Evolutionary conservation across 2,797 vertebrate genomes (phyloP).

Genomic region (Epinephelus awoara): DNA sequence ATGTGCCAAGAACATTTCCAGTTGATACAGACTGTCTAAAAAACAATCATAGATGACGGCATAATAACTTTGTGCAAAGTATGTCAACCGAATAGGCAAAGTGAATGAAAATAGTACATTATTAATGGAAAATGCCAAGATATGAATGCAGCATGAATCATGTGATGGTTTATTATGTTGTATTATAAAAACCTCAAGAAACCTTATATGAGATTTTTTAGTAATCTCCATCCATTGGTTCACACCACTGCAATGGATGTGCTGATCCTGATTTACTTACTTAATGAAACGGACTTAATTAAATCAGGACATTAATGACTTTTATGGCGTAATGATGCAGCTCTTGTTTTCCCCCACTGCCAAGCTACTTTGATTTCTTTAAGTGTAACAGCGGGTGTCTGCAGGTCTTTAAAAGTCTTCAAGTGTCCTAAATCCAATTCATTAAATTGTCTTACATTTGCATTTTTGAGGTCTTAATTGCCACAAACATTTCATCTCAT

Average conservation of each 20-base stretch:
- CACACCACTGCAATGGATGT: neutral
- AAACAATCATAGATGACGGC: neutral
- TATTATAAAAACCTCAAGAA: neutral
- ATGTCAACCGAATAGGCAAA: neutral
- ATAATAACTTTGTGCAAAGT: neutral
- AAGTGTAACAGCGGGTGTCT: too few species aligned
- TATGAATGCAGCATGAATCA: neutral
- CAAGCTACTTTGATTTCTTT: neutral
- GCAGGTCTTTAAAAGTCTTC: too few species aligned
- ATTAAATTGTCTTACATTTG: too few species aligned
- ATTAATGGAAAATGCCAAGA: slow-evolving; percentile 1
- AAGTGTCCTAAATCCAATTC: too few species aligned
- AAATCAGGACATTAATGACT: slow-evolving; percentile 16
- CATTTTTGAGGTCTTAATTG: too few species aligned
- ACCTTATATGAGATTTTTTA: neutral
- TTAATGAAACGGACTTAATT: neutral
- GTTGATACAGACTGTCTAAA: too few species aligned
- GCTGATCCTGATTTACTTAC: neutral
- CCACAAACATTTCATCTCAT: too few species aligned
- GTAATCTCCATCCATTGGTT: neutral
- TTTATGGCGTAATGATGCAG: slow-evolving; percentile 14
- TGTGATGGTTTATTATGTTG: neutral
- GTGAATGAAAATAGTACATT: neutral
- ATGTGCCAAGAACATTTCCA: neutral
- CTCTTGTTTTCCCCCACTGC: neutral